These are phyloP conservation scores for Sminthurides bifidus DNA, from an alignment of 1,140 invertebrate genomes.

Conservation along the genomic window DNA sequence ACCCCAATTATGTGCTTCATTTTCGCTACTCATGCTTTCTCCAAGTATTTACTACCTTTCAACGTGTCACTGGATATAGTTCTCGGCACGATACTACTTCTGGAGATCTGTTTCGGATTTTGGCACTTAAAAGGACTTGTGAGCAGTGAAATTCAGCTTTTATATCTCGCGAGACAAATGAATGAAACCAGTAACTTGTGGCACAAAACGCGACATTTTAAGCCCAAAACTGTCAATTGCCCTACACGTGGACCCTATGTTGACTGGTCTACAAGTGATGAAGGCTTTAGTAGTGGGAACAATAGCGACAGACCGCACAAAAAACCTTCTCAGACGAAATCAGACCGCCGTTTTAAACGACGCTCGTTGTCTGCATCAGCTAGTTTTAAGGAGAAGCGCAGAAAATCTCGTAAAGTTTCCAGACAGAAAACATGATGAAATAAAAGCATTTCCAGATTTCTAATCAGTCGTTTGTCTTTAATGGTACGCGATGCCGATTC, in stretches of 20 bases:
- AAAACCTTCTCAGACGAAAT: too few species aligned
- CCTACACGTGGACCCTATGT: background rate
- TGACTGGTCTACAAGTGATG: background rate
- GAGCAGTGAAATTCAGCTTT: background rate
- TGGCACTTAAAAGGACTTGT: conserved; percentile 5
- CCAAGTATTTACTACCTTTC: background rate
- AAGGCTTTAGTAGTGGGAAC: too few species aligned
- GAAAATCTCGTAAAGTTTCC: too few species aligned
- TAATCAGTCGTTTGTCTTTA: too few species aligned
- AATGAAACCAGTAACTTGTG: background rate
- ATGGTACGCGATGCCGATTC: too few species aligned
- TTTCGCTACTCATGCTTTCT: conserved; percentile 3
- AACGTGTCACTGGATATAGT: conserved; percentile 2
- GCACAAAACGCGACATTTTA: background rate
- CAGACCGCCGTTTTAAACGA: too few species aligned
- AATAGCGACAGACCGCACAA: too few species aligned
- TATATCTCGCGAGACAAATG: background rate
- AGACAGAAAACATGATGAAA: too few species aligned
- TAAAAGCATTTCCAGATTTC: too few species aligned
- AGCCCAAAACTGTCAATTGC: background rate
- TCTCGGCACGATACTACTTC: background rate
- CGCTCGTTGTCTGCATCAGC: too few species aligned
- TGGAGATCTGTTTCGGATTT: conserved; percentile 6
- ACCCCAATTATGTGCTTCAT: conserved; percentile 2
- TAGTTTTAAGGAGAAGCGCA: too few species aligned